These are phyloP conservation scores for Caenorhabditis sp. DNA, from an alignment of 2,888 invertebrate species.

Conservation along the genomic window DNA sequence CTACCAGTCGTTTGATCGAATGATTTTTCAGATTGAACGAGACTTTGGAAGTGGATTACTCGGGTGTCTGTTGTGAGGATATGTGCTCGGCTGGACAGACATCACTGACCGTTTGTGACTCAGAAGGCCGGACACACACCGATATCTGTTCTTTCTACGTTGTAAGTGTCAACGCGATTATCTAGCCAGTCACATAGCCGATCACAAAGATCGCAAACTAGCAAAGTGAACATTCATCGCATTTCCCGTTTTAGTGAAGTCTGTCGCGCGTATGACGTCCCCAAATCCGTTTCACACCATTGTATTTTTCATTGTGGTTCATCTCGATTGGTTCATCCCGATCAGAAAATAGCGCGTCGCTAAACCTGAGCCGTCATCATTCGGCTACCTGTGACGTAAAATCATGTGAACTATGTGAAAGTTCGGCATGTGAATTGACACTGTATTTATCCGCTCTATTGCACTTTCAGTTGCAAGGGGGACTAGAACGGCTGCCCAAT, in stretches of 20 bases:
- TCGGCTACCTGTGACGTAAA: slow-evolving; percentile 38
- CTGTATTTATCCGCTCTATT: too few relatives aligned
- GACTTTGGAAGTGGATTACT: slow-evolving; percentile 70
- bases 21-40: slow-evolving; percentile 61
- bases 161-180: slow-evolving; percentile 48
- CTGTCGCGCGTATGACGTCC: slow-evolving; percentile 25
- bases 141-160: slow-evolving; percentile 72
- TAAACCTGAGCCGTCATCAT: slow-evolving; percentile 24
- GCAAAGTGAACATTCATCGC: slow-evolving; percentile 3
- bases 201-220: slow-evolving; percentile 30
- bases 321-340: slow-evolving; percentile 21
- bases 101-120: slow-evolving; percentile 67
- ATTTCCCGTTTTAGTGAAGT: slow-evolving; percentile 9
- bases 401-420: slow-evolving; percentile 27
- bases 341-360: slow-evolving; percentile 23
- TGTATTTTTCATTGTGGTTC: slow-evolving; percentile 17
- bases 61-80: slow-evolving; percentile 73
- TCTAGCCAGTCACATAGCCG: slow-evolving; percentile 3
- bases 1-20: too few relatives aligned
- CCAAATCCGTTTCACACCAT: slow-evolving; percentile 19
- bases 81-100: slow-evolving; percentile 69
- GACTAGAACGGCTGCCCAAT: too few relatives aligned
- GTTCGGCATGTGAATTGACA: neutral
- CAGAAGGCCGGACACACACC: slow-evolving; percentile 64
- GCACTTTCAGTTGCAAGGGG: too few relatives aligned